Evolutionary conservation across 2,113 vertebrate genomes (phyloP).

Genomic region (Sula dactylatra): DNA sequence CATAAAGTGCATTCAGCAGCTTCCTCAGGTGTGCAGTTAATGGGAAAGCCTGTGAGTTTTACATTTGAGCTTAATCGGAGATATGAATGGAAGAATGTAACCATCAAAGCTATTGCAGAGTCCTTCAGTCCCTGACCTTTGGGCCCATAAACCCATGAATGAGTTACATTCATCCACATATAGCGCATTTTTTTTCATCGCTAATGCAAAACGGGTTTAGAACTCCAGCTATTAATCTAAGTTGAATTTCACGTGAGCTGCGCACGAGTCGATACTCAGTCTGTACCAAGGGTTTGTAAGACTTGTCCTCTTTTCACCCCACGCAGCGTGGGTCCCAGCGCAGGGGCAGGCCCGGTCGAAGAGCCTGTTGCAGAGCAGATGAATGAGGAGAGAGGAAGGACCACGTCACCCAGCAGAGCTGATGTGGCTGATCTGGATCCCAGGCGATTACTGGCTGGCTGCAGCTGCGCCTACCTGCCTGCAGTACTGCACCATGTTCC

Average conservation of each 20-base stretch:
- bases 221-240: background rate
- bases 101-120: background rate
- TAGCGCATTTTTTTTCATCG: background rate
- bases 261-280: background rate
- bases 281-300: background rate
- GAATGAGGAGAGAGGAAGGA: background rate
- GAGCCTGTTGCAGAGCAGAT: background rate
- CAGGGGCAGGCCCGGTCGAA: rapidly evolving
- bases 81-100: constrained; percentile 23
- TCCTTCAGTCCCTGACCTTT: constrained; percentile 17
- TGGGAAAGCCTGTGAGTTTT: constrained; percentile 37
- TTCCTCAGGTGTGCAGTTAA: constrained; percentile 29
- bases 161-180: background rate
- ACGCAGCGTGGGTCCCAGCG: rapidly evolving
- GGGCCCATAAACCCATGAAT: background rate
- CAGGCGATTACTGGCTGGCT: background rate
- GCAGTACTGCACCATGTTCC: rapidly evolving
- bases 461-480: background rate
- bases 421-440: background rate
- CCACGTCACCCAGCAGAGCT: rapidly evolving
- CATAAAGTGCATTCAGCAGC: constrained; percentile 23
- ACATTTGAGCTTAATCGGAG: constrained; percentile 26
- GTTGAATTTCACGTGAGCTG: background rate
- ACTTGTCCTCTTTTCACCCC: background rate
- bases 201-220: background rate